Percentiles rank a stretch among this genome's conserved stretches.
These are phyloP conservation scores for Strongylocentrotus purpuratus DNA, from an alignment of 35 echinoderm and acorn worm species.

Conservation along the genomic window DNA sequence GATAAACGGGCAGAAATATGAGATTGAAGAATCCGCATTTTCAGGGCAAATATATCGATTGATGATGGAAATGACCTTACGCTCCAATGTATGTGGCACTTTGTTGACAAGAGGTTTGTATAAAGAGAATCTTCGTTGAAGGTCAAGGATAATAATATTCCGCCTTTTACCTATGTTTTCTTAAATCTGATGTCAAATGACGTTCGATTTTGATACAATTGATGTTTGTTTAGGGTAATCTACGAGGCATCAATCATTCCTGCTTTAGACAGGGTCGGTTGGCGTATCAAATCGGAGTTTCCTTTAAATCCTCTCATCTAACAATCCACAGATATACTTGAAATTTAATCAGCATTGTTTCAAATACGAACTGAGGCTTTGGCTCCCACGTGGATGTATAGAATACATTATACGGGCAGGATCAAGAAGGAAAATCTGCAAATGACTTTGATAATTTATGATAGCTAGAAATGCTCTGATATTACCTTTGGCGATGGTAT, in stretches of 20 bases:
- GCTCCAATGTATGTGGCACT: neutral
- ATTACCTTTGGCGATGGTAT: too few relatives aligned
- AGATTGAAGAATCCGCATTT: neutral
- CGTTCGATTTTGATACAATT: neutral
- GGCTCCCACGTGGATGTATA: too few relatives aligned
- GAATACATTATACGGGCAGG: too few relatives aligned
- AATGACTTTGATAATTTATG: too few relatives aligned
- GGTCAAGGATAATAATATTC: neutral
- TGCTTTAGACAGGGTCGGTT: neutral
- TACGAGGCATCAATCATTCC: neutral
- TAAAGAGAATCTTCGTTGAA: neutral
- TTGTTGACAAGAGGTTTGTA: neutral
- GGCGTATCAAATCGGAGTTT: neutral
- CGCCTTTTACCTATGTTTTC: neutral
- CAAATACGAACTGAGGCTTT: too few relatives aligned
- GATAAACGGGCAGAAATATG: neutral
- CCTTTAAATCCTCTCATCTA: too few relatives aligned
- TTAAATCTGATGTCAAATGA: neutral
- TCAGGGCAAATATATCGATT: conserved; percentile 3
- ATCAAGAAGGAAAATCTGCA: too few relatives aligned
- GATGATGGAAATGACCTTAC: neutral
- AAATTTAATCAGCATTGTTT: too few relatives aligned
- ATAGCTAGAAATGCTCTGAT: too few relatives aligned
- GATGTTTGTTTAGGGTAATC: neutral
- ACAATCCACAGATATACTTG: too few relatives aligned